Base-by-base conservation (phyloP, 2,888 invertebrate species). In the Pomacea canaliculata region DNA sequence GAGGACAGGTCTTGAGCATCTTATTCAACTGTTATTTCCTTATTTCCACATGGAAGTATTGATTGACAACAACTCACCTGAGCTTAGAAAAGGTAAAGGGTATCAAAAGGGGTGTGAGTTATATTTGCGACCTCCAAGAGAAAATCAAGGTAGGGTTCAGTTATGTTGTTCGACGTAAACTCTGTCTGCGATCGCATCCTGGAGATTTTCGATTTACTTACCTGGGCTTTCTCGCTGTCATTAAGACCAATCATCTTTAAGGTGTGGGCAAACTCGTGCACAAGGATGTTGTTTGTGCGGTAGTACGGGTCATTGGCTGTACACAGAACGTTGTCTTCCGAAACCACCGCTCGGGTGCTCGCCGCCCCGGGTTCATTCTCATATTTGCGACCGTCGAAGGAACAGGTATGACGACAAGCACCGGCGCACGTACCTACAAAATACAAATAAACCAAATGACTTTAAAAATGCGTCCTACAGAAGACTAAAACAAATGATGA, bases 381-480 rank as follows among this genome's bases (percentile, higher is more conserved):
- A 69, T 81, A 86, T 71, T 83, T 83, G 16, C 86, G 80, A 3
- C 84, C 84, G 70, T 86, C 85, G 75, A 81, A 82, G 2, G 86
- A 85, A 67, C 86, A 85, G 7, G 84, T 82, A 13, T 71, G 56
- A 1, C 79, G 19, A 75, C 85, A 86, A 7, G 65, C 18, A 19
- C 85, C 86, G 65, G 10, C 23, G 48, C 46, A 46, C 27, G 13
- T n/a, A 68, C 46, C n/a, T 23, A 27, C 27, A 37, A 37, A 66
- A 23, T 23, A 27, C 27, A 37, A 37, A 37, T 5, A 37, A 37
- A 37, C 0, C 37, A 37, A 5, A 37, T 37, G 37, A 37, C 37
- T 37, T 37, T 5, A 37, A 3, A 3, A 37, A 37, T 5, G 37
- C 37, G 37, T 37, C 37, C 37, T 37, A 67, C 4, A 7, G 67